phyloP scores from a whole-genome alignment of 2,797 vertebrate species.

The Aplochiton taeniatus region DNA sequence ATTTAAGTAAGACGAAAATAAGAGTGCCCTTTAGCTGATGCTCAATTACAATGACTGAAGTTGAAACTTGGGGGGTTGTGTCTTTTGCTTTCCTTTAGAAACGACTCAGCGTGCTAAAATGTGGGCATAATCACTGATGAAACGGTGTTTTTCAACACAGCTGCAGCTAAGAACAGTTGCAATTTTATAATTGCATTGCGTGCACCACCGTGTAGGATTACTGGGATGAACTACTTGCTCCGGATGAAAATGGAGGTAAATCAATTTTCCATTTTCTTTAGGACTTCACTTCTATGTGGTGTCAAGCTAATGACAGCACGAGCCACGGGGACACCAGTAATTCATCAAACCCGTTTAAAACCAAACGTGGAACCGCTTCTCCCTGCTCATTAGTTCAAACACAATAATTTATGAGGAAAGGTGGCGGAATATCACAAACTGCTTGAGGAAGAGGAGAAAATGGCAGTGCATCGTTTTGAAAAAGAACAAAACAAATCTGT shows the following conservation, averaged over 20 bases:
- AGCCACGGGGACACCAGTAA: constrained; percentile 67
- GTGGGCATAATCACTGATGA: constrained; percentile 48
- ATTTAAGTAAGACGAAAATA: no score
- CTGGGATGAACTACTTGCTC: constrained; percentile 65
- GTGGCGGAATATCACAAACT: constrained; percentile 43
- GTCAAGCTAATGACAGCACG: constrained; percentile 71
- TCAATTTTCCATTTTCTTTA: constrained; percentile 80
- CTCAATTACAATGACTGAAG: neutral
- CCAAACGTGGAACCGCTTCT: constrained; percentile 49
- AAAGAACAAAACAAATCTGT: constrained; percentile 30
- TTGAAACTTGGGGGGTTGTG: constrained; percentile 33
- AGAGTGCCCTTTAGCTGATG: neutral
- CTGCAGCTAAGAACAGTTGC: constrained; percentile 35
- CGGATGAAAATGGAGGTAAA: constrained; percentile 73
- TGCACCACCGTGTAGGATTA: constrained; percentile 59
- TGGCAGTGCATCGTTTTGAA: neutral
- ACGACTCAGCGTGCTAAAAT: constrained; percentile 36
- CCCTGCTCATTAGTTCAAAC: constrained; percentile 73
- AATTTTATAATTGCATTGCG: constrained; percentile 52
- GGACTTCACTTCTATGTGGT: constrained; percentile 71
- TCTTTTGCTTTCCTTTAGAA: constrained; percentile 54
- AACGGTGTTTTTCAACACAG: constrained; percentile 50
- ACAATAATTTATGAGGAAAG: constrained; percentile 71
- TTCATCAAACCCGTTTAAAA: constrained; percentile 78
- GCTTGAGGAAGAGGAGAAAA: constrained; percentile 32